A percentile compares a stretch with the other conserved stretches of the same genome.
Evolutionary conservation across 2,888 invertebrate species (phyloP).

Genomic region (Agonum fuliginosum): DNA sequence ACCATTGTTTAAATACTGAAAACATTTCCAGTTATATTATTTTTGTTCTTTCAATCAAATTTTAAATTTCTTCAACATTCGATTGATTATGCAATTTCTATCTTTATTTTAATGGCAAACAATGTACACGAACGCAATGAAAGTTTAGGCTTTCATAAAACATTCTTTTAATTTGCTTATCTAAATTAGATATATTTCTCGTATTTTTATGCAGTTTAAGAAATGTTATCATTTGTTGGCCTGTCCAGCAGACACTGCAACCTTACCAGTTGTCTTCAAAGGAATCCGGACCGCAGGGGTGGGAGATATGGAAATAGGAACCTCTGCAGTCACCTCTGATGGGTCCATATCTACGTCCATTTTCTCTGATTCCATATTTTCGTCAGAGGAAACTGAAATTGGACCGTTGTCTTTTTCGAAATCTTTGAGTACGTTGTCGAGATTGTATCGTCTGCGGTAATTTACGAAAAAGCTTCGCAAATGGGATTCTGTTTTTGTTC

Average conservation of each 20-base stretch:
- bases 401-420: slow-evolving; percentile 86
- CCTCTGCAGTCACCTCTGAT: slow-evolving; percentile 31
- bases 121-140: slow-evolving; percentile 24
- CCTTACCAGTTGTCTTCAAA: slow-evolving; percentile 43
- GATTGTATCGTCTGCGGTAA: slow-evolving; percentile 90
- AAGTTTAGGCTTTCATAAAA: slow-evolving; percentile 24
- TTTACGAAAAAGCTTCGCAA: slow-evolving; percentile 94
- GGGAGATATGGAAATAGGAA: slow-evolving; percentile 34
- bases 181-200: slow-evolving; percentile 9
- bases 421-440: slow-evolving; percentile 90
- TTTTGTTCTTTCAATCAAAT: neutral
- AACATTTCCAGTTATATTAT: neutral
- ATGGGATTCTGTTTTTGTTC: slow-evolving; percentile 96
- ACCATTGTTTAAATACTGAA: slow-evolving; percentile 16
- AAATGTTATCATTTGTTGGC: slow-evolving; percentile 54
- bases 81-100: slow-evolving; percentile 6
- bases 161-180: slow-evolving; percentile 1
- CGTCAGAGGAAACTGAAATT: slow-evolving; percentile 65
- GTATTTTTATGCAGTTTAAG: neutral
- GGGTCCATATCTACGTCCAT: slow-evolving; percentile 65
- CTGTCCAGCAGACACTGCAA: slow-evolving; percentile 47
- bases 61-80: neutral
- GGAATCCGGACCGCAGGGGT: slow-evolving; percentile 17
- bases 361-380: slow-evolving; percentile 62
- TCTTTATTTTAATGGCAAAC: neutral